Evolutionary conservation across 2,888 invertebrate genomes (phyloP).

Genomic region (Ptychoptera albimana): DNA sequence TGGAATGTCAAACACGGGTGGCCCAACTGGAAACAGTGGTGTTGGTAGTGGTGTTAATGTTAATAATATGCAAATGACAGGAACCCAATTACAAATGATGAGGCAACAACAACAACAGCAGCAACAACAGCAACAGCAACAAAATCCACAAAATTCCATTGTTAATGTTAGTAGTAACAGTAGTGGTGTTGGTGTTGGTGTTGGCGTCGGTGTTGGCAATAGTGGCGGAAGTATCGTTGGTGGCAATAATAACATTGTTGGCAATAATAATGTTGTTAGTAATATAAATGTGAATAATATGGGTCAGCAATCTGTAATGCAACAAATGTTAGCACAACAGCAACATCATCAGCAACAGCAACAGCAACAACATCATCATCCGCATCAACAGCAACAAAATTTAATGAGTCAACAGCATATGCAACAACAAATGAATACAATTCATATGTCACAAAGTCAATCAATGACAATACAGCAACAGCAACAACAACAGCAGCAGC

Average conservation of each 20-base stretch:
- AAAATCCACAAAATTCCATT: slow-evolving; percentile 1
- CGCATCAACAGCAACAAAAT: slow-evolving; percentile 12
- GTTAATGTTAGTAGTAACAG: not conserved
- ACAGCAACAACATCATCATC: slow-evolving; percentile 11
- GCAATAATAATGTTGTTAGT: too few relatives aligned
- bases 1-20: slow-evolving; percentile 5
- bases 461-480: slow-evolving; percentile 39
- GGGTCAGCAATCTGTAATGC: slow-evolving; percentile 15
- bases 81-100: slow-evolving; percentile 34
- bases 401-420: slow-evolving; percentile 34
- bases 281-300: not conserved
- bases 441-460: slow-evolving; percentile 55
- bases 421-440: slow-evolving; percentile 42
- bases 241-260: too few relatives aligned
- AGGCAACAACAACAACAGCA: slow-evolving; percentile 14
- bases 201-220: not conserved
- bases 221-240: too few relatives aligned
- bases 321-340: slow-evolving; percentile 25
- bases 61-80: slow-evolving; percentile 24
- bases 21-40: not conserved
- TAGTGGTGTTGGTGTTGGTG: too few relatives aligned
- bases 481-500: slow-evolving; percentile 23
- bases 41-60: not conserved
- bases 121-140: slow-evolving; percentile 1
- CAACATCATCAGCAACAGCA: slow-evolving; percentile 16